Evolutionary conservation across 2,113 vertebrate genomes (phyloP), one percentile per base, ranked within the genome.

Genomic region (Chloebia gouldiae): DNA sequence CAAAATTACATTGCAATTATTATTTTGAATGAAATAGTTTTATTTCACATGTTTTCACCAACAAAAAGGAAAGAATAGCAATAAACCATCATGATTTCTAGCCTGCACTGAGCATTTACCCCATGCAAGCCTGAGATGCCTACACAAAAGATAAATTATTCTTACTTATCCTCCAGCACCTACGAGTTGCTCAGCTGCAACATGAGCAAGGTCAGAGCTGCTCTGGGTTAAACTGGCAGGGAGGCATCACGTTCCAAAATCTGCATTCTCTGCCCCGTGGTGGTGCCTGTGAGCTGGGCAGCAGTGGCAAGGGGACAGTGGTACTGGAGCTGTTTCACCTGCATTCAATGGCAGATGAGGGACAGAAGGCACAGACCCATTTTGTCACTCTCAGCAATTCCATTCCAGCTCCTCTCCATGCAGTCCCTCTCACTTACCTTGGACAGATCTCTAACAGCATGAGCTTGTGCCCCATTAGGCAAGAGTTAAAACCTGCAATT

Each of bases 401-500:
- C 23, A 4, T 11, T 60, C 8, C 4, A 50, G 40, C 61, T 88
- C 30, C 57, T 57, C 37, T 8, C 37, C 10, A 3, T 2, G 7
- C 0, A 0, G 9, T 49, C 45, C 28, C 61, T 49, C 56, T 81
- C 81, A 10, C 24, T 60, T 25, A 18, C 11, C 50, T 70, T 19
- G n/a, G 50, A 51, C 42, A 54, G 35, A 45, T n/a, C 53, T 4
- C 0, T 49, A 81, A 79, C 69, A 81, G 75, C 33, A 8, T 3
- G 49, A 92, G 64, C 45, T 45, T 79, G 66, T 77, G 81, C 54
- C 75, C 73, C 65, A 70, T 90, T 54, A 96, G 76, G 51, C 42
- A 88, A 88, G 86, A 93, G 82, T 93, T 88, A 94, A 93, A 95
- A 76, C 14, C 23, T 20, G 44, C 69, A 91, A 91, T 93, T 91